phyloP scores from a whole-genome alignment of 2,797 vertebrate species.

The Myoxocephalus aenaeus region DNA sequence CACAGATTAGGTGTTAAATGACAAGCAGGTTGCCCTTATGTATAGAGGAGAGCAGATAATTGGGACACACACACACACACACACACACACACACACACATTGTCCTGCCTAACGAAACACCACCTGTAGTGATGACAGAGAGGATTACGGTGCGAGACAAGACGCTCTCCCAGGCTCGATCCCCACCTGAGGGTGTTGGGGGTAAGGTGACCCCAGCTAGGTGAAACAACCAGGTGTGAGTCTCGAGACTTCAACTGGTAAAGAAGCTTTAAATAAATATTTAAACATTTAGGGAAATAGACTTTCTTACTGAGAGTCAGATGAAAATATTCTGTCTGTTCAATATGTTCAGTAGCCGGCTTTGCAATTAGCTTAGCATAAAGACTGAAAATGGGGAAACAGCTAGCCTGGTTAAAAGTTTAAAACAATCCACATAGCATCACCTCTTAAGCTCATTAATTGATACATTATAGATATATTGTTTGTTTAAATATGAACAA shows the following conservation, averaged over 20 bases:
- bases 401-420: background rate
- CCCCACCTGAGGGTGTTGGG: conserved; percentile 1
- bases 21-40: conserved; percentile 32
- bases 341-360: background rate
- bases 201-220: conserved; percentile 18
- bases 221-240: conserved; percentile 8
- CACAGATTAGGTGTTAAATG: conserved; percentile 56
- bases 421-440: background rate
- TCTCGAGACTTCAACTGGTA: background rate
- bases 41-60: conserved; percentile 26
- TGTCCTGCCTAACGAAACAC: conserved; percentile 43
- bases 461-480: background rate
- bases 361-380: background rate
- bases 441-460: too few species aligned
- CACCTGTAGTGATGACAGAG: conserved; percentile 59
- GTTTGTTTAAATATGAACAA: background rate
- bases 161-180: background rate
- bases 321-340: background rate
- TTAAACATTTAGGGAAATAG: background rate
- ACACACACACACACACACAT: conserved; percentile 9
- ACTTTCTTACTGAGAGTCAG: background rate
- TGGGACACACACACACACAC: background rate
- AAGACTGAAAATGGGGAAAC: background rate
- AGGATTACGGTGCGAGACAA: conserved; percentile 33
- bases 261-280: too few species aligned